Percentiles rank a stretch among this genome's conserved stretches.
These are phyloP conservation scores for Gonatopus flavifemur DNA, from an alignment of 1,140 invertebrate species.

Conservation along the genomic window DNA sequence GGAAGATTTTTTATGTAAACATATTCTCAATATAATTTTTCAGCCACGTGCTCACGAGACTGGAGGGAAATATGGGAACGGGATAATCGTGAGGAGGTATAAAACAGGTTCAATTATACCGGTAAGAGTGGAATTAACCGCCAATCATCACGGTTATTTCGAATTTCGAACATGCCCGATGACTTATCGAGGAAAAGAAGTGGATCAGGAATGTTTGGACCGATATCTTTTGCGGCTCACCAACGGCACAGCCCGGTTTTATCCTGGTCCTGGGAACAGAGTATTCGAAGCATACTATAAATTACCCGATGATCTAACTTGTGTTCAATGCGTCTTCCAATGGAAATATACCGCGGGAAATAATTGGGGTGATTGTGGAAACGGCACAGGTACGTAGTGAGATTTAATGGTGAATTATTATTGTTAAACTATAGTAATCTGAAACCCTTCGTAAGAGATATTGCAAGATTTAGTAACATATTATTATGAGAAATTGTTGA, in stretches of 20 bases:
- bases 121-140: constrained; percentile 76
- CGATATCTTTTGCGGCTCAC: constrained; percentile 66
- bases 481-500: no score
- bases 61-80: constrained; percentile 80
- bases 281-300: constrained; percentile 75
- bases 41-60: constrained; percentile 79
- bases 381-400: constrained; percentile 63
- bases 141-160: constrained; percentile 82
- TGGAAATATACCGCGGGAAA: constrained; percentile 82
- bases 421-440: no score
- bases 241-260: constrained; percentile 64
- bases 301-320: constrained; percentile 69
- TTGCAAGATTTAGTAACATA: no score
- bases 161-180: constrained; percentile 83
- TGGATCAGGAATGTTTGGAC: constrained; percentile 77
- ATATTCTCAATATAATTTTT: no score
- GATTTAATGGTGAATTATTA: no score
- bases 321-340: constrained; percentile 77
- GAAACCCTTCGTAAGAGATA: no score
- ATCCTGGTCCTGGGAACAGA: constrained; percentile 74
- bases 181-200: constrained; percentile 57
- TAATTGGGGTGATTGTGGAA: constrained; percentile 75
- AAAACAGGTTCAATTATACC: constrained; percentile 67
- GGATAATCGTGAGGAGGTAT: constrained; percentile 79
- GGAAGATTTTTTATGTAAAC: no score